Evolutionary conservation across 2,113 vertebrate genomes (phyloP).

Genomic region (Oreochromis tanganicae): DNA sequence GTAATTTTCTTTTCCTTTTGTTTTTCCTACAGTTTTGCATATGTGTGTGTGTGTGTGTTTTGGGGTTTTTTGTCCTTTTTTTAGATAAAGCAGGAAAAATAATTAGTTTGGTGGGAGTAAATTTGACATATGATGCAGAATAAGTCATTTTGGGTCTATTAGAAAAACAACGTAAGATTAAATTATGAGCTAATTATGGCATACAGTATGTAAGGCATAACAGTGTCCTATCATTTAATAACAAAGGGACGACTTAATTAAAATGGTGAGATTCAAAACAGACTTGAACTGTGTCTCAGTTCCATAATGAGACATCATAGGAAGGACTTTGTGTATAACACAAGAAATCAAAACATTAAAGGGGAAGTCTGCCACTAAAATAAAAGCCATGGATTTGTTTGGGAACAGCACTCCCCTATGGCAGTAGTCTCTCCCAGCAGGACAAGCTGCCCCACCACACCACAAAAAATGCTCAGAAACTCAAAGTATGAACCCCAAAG

Average conservation of each 20-base stretch:
- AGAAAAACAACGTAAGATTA: background rate
- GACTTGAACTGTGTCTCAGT: background rate
- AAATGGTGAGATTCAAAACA: background rate
- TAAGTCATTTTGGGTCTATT: background rate
- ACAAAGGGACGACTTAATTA: background rate
- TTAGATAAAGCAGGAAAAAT: background rate
- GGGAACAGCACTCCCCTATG: background rate
- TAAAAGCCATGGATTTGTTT: background rate
- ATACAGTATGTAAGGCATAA: background rate
- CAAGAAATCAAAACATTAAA: background rate
- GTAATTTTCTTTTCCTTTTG: background rate
- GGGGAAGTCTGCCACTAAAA: background rate
- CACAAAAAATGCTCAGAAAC: background rate
- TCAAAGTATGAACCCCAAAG: background rate
- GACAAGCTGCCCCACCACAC: background rate
- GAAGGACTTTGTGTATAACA: background rate
- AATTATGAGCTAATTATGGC: background rate
- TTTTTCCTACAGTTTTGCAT: background rate
- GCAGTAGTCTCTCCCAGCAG: background rate
- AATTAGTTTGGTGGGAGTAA: background rate
- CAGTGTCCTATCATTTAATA: background rate
- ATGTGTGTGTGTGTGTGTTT: background rate
- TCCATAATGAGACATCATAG: background rate
- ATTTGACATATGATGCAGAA: accelerated
- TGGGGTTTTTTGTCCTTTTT: background rate